A percentile compares a stretch with the other conserved stretches of the same genome.
These are phyloP conservation scores for Mamestra brassicae DNA, from an alignment of 2,888 invertebrate species.

Conservation along the genomic window DNA sequence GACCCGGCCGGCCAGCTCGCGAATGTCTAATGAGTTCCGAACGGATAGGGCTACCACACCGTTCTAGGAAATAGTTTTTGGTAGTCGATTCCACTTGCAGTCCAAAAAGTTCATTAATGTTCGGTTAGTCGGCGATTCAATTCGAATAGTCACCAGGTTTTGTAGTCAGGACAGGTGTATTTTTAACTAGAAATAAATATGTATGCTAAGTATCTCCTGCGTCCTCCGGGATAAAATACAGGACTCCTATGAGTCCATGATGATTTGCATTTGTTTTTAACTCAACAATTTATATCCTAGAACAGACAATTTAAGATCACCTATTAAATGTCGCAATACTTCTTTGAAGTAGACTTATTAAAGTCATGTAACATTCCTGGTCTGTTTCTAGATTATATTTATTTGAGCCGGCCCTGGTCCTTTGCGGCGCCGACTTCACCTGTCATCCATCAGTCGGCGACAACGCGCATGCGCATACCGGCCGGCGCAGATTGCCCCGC, in stretches of 20 bases:
- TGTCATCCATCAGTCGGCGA: constrained; percentile 91
- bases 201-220: background rate
- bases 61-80: constrained; percentile 25
- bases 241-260: background rate
- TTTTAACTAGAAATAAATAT: background rate
- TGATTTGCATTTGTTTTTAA: constrained; percentile 1
- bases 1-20: constrained; percentile 63
- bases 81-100: background rate
- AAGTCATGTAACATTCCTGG: constrained; percentile 54
- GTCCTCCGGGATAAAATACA: background rate
- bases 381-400: constrained; percentile 75
- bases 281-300: constrained; percentile 31
- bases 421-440: constrained; percentile 81
- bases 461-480: constrained; percentile 86
- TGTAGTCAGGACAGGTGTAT: background rate
- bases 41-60: constrained; percentile 71
- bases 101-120: background rate
- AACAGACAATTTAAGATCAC: constrained; percentile 65
- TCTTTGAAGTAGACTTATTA: constrained; percentile 68
- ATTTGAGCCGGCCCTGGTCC: constrained; percentile 76
- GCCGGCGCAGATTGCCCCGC: constrained; percentile 68
- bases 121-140: background rate
- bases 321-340: constrained; percentile 73
- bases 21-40: constrained; percentile 82
- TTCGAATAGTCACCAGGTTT: constrained; percentile 2